A percentile compares a stretch with the other conserved stretches of the same genome.
Conservation (phyloP, 1,140 invertebrate genomes). For the Arctopsyche grandis region DNA sequence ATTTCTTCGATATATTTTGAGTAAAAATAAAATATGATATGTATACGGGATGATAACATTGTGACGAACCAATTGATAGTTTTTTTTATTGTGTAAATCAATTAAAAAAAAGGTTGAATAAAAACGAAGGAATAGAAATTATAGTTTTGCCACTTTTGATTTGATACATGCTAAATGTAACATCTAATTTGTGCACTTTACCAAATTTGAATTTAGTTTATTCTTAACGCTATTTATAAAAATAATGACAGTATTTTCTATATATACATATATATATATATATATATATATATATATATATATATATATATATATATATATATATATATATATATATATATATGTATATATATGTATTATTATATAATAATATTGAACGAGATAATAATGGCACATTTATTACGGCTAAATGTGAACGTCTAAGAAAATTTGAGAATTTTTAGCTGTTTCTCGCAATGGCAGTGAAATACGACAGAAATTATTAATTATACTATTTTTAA, state of each 20-base stretch:
- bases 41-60: no score
- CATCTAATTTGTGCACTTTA: no score
- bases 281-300: neutral
- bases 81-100: no score
- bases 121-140: no score
- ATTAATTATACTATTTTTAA: no score
- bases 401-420: neutral
- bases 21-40: no score
- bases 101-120: no score
- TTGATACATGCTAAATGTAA: no score
- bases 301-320: neutral
- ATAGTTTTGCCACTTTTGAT: no score
- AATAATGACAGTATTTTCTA: conserved; percentile 4
- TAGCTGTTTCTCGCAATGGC: neutral
- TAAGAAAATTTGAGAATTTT: neutral
- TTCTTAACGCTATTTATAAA: conserved; percentile 14
- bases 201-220: neutral
- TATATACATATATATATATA: neutral
- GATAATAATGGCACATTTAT: conserved; percentile 30
- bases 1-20: no score
- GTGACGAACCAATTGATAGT: no score
- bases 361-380: neutral
- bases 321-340: neutral
- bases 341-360: conserved; percentile 3
- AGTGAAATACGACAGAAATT: neutral